A percentile compares a stretch with the other conserved stretches of the same genome.
These are phyloP conservation scores for Gouania willdenowi DNA, from an alignment of 2,797 vertebrate species.

Conservation along the genomic window DNA sequence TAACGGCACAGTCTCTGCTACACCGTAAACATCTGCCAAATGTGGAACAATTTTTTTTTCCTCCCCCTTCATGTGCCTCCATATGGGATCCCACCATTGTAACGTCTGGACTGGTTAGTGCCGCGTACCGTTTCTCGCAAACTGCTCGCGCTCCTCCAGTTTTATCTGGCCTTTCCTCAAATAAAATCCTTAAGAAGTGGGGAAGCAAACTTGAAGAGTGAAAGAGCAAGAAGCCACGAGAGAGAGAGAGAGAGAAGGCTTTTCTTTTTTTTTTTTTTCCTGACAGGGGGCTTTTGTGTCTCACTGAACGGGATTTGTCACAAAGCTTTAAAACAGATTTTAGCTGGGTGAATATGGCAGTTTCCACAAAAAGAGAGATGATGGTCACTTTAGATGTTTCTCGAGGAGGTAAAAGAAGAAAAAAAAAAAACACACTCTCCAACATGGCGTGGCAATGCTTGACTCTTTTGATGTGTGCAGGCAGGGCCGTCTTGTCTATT, in stretches of 20 bases:
- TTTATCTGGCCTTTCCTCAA: constrained; percentile 70
- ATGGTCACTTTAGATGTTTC: constrained; percentile 70
- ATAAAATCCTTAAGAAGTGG: constrained; percentile 73
- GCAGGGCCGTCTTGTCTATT: constrained; percentile 52
- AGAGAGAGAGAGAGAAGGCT: constrained; percentile 51
- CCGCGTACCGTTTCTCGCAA: constrained; percentile 48
- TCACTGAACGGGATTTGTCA: constrained; percentile 77
- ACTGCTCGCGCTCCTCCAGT: constrained; percentile 50
- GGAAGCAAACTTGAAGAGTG: constrained; percentile 62
- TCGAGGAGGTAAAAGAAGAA: constrained; percentile 35
- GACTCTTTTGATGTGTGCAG: constrained; percentile 50
- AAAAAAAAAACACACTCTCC: constrained; percentile 20
- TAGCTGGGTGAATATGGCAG: constrained; percentile 72
- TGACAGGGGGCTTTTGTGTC: constrained; percentile 76
- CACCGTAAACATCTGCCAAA: constrained; percentile 79
- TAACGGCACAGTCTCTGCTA: constrained; percentile 76
- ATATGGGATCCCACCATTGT: constrained; percentile 73
- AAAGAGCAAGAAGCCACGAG: constrained; percentile 44
- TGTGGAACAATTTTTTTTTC: constrained; percentile 78
- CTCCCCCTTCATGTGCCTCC: constrained; percentile 60
- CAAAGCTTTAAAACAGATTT: constrained; percentile 77
- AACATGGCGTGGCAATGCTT: constrained; percentile 39
- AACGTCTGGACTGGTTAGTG: constrained; percentile 64
- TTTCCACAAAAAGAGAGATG: constrained; percentile 68
- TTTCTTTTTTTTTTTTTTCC: too few species aligned